Conservation (phyloP, 1,140 invertebrate species). For the Ceratina calcarata region DNA sequence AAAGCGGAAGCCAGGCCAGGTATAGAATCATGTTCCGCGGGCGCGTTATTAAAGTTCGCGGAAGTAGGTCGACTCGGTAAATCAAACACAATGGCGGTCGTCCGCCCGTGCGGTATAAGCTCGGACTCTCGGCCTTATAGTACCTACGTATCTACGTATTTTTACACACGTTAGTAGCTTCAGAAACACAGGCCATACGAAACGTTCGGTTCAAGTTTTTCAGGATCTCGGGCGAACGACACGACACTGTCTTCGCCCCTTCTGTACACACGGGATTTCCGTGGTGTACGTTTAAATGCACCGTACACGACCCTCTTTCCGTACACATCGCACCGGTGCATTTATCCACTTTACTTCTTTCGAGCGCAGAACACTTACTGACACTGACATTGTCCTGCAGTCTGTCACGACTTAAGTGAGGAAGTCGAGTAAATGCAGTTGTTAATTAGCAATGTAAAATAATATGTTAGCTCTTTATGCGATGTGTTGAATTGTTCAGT, state of each 20-base stretch:
- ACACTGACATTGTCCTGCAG: constrained; percentile 41
- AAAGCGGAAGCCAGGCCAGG: not conserved
- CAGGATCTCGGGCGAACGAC: constrained; percentile 4
- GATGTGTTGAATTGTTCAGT: no score
- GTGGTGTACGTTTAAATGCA: constrained; percentile 31
- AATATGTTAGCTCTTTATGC: no score
- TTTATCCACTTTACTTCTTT: constrained; percentile 45
- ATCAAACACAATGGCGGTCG: constrained; percentile 54
- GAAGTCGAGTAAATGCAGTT: no score
- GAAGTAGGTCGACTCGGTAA: constrained; percentile 45
- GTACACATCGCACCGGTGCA: constrained; percentile 26
- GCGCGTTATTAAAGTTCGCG: constrained; percentile 29
- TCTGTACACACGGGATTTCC: constrained; percentile 33
- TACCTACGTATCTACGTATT: not conserved
- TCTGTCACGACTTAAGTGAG: not conserved
- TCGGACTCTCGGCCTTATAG: not conserved
- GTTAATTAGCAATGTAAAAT: no score
- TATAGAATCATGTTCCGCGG: not conserved
- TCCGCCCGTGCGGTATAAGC: not conserved
- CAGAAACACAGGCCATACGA: not conserved
- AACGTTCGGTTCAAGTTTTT: constrained; percentile 21
- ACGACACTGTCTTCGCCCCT: not conserved
- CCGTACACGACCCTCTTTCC: constrained; percentile 9
- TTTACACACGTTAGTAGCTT: constrained; percentile 7
- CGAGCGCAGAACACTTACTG: constrained; percentile 27